phyloP scores from a whole-genome alignment of 1,140 invertebrate genomes.

The Lordiphosa stackelbergi region DNA sequence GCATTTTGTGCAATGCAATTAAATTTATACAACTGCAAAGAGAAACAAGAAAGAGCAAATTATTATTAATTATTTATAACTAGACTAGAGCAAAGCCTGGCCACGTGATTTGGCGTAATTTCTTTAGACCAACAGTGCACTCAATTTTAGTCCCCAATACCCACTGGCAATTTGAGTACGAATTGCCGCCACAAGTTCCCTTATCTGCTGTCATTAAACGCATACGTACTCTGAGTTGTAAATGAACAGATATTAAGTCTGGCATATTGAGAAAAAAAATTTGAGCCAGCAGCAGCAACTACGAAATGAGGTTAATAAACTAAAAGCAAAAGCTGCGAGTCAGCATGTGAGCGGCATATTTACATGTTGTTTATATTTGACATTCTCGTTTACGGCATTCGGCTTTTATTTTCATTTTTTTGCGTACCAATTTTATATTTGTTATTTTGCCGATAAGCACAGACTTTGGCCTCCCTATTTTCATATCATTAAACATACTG shows the following conservation, averaged over 20 bases:
- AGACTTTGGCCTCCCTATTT: constrained; percentile 37
- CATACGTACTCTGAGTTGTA: too few relatives aligned
- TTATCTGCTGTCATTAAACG: too few relatives aligned
- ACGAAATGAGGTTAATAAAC: constrained; percentile 63
- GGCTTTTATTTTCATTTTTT: constrained; percentile 2
- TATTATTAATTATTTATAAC: constrained; percentile 20
- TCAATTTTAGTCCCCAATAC: not conserved
- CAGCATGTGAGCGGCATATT: constrained; percentile 62
- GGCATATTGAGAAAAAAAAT: not conserved
- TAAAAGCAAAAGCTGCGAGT: constrained; percentile 46
- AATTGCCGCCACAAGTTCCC: too few relatives aligned
- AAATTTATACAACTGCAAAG: constrained; percentile 48
- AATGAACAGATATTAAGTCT: too few relatives aligned
- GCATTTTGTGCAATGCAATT: constrained; percentile 25
- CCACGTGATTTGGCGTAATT: constrained; percentile 15
- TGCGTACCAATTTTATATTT: not conserved
- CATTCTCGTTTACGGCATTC: constrained; percentile 27
- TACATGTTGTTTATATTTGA: constrained; percentile 64
- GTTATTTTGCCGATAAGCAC: constrained; percentile 22
- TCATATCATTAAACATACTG: constrained; percentile 29
- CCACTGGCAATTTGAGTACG: not conserved
- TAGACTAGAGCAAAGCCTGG: not conserved
- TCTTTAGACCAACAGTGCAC: constrained; percentile 21
- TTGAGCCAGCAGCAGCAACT: constrained; percentile 6
- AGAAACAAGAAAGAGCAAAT: constrained; percentile 4